Conservation (phyloP, 2,888 invertebrate species). For the Xestia sexstrigata region DNA sequence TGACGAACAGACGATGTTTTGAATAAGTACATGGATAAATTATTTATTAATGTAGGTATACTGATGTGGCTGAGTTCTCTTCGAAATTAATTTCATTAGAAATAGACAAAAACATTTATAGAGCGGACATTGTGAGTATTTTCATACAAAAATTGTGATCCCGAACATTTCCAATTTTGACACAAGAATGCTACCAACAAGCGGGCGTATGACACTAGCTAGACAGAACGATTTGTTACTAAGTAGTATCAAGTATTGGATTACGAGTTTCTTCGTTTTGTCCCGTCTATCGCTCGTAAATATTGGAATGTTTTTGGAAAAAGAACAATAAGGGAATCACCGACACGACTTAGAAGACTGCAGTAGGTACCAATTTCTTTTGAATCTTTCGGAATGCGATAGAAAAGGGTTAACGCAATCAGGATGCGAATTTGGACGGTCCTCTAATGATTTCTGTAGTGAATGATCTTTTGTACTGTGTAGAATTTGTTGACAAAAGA, state of each 20-base stretch:
- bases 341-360: background rate
- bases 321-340: background rate
- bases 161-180: background rate
- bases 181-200: background rate
- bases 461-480: background rate
- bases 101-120: background rate
- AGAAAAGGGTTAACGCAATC: background rate
- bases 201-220: too few species aligned
- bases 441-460: background rate
- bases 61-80: background rate
- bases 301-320: background rate
- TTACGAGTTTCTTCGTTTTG: too few species aligned
- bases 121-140: background rate
- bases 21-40: background rate
- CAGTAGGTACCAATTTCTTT: background rate
- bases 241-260: too few species aligned
- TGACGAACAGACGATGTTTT: background rate
- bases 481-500: conserved; percentile 20
- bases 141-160: background rate
- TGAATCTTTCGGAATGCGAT: background rate
- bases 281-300: too few species aligned
- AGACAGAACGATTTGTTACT: too few species aligned
- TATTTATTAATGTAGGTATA: background rate
- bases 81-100: background rate
- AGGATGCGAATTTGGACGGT: background rate